Percentiles rank a stretch among this genome's conserved stretches.
Conservation (phyloP, 2,888 invertebrate species). For the Anthrax anthrax region DNA sequence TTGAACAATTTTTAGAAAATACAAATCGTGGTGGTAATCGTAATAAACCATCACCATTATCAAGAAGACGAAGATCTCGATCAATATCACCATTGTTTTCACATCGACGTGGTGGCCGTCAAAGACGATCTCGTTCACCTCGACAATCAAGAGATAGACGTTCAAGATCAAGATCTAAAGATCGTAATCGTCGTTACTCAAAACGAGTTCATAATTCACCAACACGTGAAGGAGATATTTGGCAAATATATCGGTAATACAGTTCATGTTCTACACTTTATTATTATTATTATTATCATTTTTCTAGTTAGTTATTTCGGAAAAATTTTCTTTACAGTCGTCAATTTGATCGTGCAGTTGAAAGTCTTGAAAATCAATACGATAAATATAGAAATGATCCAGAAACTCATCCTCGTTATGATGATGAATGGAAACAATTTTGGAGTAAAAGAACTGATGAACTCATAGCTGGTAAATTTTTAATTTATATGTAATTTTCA, state of each 20-base stretch:
- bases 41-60: not conserved
- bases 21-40: not conserved
- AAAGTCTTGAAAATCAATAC: slow-evolving; percentile 39
- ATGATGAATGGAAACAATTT: slow-evolving; percentile 77
- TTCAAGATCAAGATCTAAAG: slow-evolving; percentile 11
- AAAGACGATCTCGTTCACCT: slow-evolving; percentile 11
- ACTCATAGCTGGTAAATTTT: slow-evolving; percentile 26
- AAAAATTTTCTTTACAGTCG: slow-evolving; percentile 4
- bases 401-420: slow-evolving; percentile 71
- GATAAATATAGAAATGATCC: slow-evolving; percentile 44
- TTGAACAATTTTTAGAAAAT: slow-evolving; percentile 22
- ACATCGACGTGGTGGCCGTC: not conserved
- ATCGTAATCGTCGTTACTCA: not conserved
- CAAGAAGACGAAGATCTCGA: slow-evolving; percentile 1
- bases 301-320: not conserved
- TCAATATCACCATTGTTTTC: not conserved
- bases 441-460: slow-evolving; percentile 72
- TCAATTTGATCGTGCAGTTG: slow-evolving; percentile 8
- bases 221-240: slow-evolving; percentile 17
- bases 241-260: slow-evolving; percentile 25
- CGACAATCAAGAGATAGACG: slow-evolving; percentile 11
- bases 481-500: too few relatives aligned
- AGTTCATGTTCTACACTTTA: not conserved
- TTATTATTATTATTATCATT: not conserved
- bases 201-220: too few relatives aligned